phyloP scores from a whole-genome alignment of 2,113 vertebrate genomes.

The Empidonax alnorum region DNA sequence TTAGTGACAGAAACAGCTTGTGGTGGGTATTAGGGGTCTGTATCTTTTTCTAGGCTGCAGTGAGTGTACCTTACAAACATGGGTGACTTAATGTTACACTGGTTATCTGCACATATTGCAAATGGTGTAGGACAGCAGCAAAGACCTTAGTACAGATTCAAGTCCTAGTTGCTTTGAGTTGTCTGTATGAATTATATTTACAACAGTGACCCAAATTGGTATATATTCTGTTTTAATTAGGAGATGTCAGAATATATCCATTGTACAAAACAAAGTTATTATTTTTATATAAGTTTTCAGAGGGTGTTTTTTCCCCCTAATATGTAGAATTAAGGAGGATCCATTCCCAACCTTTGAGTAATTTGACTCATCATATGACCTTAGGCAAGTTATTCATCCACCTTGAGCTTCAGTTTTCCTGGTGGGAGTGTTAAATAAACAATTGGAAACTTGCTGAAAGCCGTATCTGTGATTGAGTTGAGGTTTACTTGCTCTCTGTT shows the following conservation, averaged over 20 bases:
- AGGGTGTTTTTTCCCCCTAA: neutral
- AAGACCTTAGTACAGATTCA: neutral
- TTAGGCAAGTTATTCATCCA: constrained; percentile 49
- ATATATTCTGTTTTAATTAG: neutral
- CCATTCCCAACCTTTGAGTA: constrained; percentile 42
- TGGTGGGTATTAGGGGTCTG: neutral
- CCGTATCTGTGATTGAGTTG: neutral
- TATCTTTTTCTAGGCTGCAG: neutral
- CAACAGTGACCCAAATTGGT: neutral
- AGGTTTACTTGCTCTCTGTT: neutral
- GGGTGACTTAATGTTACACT: neutral
- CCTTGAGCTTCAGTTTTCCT: constrained; percentile 29
- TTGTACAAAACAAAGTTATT: neutral
- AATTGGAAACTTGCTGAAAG: neutral
- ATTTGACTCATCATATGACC: constrained; percentile 46
- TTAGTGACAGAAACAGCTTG: neutral
- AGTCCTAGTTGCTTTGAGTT: neutral
- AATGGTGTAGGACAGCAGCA: neutral
- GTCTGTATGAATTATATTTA: neutral
- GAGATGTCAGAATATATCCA: neutral
- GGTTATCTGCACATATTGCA: neutral
- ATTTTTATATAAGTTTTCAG: constrained; percentile 7
- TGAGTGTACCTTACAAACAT: neutral
- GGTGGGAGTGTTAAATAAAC: neutral
- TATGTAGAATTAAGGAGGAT: constrained; percentile 33